These are phyloP conservation scores for Chiridota heheva DNA, from an alignment of 35 echinoderm and acorn worm genomes.

Conservation along the genomic window DNA sequence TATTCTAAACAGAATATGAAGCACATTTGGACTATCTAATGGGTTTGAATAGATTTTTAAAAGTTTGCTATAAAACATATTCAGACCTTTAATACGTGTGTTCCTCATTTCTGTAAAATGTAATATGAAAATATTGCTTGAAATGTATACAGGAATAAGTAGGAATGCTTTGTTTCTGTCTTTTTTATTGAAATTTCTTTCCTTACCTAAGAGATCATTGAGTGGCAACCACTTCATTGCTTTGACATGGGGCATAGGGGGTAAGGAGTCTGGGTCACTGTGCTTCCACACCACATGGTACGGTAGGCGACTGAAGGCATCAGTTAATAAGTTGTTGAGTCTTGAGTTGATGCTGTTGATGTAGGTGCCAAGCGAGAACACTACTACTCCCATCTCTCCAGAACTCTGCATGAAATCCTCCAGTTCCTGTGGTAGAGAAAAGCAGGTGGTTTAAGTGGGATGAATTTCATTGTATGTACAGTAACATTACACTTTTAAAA, in stretches of 20 bases:
- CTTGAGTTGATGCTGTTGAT: not conserved
- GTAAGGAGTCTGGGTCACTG: not conserved
- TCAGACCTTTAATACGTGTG: no score
- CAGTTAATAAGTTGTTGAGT: slow-evolving; percentile 1
- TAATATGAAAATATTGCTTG: no score
- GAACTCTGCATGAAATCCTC: slow-evolving; percentile 67
- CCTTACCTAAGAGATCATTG: slow-evolving; percentile 72
- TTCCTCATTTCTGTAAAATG: no score
- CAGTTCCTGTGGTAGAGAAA: slow-evolving; percentile 15
- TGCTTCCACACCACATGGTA: slow-evolving; percentile 58
- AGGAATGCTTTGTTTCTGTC: no score
- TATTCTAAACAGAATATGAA: no score
- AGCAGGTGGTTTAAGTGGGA: not conserved
- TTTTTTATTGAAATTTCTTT: no score
- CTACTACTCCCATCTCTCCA: slow-evolving; percentile 50
- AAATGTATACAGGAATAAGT: no score
- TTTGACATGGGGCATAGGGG: slow-evolving; percentile 8
- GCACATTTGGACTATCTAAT: no score
- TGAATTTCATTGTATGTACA: not conserved
- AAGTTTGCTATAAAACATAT: no score
- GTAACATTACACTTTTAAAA: not conserved
- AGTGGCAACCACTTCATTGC: slow-evolving; percentile 62
- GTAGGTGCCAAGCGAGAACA: slow-evolving; percentile 63
- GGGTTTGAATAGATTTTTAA: no score
- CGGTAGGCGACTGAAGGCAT: slow-evolving; percentile 31